Evolutionary conservation across 1,140 invertebrate species (phyloP), one percentile per base, ranked within the genome.

Genomic region (Diorhabda carinulata): DNA sequence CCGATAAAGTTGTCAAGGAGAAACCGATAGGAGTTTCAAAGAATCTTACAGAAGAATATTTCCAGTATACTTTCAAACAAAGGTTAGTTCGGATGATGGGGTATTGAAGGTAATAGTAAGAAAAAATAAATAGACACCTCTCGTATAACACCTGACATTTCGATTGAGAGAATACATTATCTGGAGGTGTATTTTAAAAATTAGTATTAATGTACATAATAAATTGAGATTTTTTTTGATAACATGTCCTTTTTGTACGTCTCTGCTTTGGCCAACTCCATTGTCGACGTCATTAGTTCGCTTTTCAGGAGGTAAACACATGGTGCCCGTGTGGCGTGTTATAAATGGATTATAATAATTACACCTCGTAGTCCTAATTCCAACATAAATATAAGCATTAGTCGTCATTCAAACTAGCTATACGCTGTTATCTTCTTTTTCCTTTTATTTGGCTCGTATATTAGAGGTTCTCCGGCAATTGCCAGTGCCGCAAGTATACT

Each of bases 321-420:
- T 52, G 47, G 47, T 52, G 47, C 47, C 47, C 47, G 47, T 52
- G 47, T 52, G 47, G 47, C 47, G 47, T 52, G 47, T 52, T 52
- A 52, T 52, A 52, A 52, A 52, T 52, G 47, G 47, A 52, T 52
- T 52, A 52, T 52, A 52, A 52, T 52, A 52, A 52, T 52, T 52
- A 52, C 47, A 52, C 47, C 47, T 52, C 47, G 47, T 52, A 52
- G 6, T 52, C 6, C 47, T 52, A 52, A 52, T 52, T 52, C 47
- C 47, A 52, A 52, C 47, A 52, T 52, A 52, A 52, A 52, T 52
- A 52, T 52, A 52, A 52, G 47, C 47, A 52, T 52, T 52, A 52
- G 47, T 52, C 47, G 47, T 52, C 47, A 52, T 52, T 52, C 47
- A 52, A 52, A 52, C 47, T 8, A 8, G n/a, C 47, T 52, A 52